Conservation (phyloP, 2,113 vertebrate genomes). For the Archocentrus centrarchus region DNA sequence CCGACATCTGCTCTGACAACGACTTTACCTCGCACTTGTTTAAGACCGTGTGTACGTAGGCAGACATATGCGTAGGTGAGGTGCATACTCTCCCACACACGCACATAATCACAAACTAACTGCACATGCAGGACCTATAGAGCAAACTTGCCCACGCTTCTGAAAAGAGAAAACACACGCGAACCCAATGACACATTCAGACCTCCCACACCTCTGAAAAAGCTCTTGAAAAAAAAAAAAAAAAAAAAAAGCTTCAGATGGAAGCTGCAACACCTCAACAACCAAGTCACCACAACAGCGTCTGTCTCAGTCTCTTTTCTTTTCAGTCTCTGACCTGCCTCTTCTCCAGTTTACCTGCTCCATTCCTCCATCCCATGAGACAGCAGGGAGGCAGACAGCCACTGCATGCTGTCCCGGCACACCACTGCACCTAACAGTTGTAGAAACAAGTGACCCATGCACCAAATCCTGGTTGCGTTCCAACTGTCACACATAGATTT, state of each 20-base stretch:
- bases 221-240: neutral
- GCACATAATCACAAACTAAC: conserved; percentile 9
- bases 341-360: conserved; percentile 27
- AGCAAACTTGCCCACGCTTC: conserved; percentile 58
- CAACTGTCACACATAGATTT: neutral
- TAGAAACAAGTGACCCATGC: conserved; percentile 37
- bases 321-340: conserved; percentile 21
- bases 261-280: conserved; percentile 31
- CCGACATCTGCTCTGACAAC: conserved; percentile 61
- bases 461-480: neutral
- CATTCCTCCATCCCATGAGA: conserved; percentile 22
- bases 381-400: neutral
- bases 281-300: conserved; percentile 36
- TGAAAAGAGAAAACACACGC: conserved; percentile 48
- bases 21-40: conserved; percentile 15
- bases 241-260: conserved; percentile 36
- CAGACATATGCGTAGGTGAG: conserved; percentile 26
- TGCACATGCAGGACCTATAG: conserved; percentile 20
- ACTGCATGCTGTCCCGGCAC: conserved; percentile 39
- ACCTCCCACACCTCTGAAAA: conserved; percentile 57
- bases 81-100: conserved; percentile 25
- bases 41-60: conserved; percentile 13
- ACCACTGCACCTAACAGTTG: conserved; percentile 41
- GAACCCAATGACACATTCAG: conserved; percentile 53
- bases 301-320: conserved; percentile 20